A percentile compares a stretch with the other conserved stretches of the same genome.
Evolutionary conservation across 2,113 vertebrate genomes (phyloP).

Genomic region (Murina feae): DNA sequence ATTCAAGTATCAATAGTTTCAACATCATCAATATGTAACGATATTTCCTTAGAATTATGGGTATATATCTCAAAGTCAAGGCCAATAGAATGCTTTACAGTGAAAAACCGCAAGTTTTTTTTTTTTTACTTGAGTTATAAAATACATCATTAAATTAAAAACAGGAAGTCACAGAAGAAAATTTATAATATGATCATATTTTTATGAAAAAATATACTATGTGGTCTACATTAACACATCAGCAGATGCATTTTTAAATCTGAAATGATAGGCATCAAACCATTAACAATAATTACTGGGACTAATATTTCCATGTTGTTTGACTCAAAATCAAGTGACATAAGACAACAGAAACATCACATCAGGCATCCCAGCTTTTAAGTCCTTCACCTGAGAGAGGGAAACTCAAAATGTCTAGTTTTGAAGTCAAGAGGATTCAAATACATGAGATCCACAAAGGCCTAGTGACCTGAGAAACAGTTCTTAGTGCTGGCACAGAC

Average conservation of each 20-base stretch:
- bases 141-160: not conserved
- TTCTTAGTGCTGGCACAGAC: not conserved
- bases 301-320: not conserved
- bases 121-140: not conserved
- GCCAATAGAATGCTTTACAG: not conserved
- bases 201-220: not conserved
- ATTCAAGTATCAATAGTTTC: not conserved
- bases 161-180: not conserved
- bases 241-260: not conserved
- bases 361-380: not conserved
- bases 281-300: not conserved
- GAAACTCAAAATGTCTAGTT: not conserved
- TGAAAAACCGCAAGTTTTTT: not conserved
- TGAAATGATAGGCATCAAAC: not conserved
- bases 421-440: not conserved
- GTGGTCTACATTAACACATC: not conserved
- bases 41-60: not conserved
- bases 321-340: conserved; percentile 5
- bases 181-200: not conserved
- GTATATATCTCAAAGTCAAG: not conserved
- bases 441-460: not conserved
- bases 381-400: not conserved
- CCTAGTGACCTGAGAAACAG: not conserved
- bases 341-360: not conserved
- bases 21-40: not conserved